Conservation (phyloP, 2,113 vertebrate genomes). For the Lathamus discolor region DNA sequence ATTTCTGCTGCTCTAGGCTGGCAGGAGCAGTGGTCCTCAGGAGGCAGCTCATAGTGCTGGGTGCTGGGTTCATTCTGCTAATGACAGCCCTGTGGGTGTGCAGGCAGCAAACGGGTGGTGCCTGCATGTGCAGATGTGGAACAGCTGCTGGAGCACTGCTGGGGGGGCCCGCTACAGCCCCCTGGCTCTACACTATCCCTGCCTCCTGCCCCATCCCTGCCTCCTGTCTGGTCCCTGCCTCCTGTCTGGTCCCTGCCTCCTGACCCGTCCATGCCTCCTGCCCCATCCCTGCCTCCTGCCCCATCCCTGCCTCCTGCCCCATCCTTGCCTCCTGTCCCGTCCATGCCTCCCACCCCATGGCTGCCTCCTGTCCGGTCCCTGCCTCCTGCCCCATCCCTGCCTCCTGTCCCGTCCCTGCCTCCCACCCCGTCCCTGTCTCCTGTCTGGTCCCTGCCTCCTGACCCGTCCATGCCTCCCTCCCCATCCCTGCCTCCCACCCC, state of each 20-base stretch:
- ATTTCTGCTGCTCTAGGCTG: neutral
- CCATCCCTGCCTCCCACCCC: neutral
- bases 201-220: neutral
- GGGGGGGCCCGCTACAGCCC: accelerated
- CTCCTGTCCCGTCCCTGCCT: neutral
- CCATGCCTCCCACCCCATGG: neutral
- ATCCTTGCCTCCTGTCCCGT: neutral
- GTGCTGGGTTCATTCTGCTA: neutral
- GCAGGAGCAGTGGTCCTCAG: neutral
- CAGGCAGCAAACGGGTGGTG: neutral
- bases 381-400: neutral
- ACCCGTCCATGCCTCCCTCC: no score
- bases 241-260: neutral
- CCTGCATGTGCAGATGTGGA: accelerated
- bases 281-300: neutral
- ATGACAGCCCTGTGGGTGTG: neutral
- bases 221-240: neutral
- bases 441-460: no score
- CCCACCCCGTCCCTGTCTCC: neutral
- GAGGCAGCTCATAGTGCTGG: neutral
- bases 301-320: no score
- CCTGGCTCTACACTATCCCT: neutral
- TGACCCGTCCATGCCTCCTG: neutral
- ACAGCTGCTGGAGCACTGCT: neutral
- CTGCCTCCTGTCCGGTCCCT: neutral